Evolutionary conservation across 2,113 vertebrate species (phyloP), one percentile per base, ranked within the genome.

Genomic region (Vicugna pacos): DNA sequence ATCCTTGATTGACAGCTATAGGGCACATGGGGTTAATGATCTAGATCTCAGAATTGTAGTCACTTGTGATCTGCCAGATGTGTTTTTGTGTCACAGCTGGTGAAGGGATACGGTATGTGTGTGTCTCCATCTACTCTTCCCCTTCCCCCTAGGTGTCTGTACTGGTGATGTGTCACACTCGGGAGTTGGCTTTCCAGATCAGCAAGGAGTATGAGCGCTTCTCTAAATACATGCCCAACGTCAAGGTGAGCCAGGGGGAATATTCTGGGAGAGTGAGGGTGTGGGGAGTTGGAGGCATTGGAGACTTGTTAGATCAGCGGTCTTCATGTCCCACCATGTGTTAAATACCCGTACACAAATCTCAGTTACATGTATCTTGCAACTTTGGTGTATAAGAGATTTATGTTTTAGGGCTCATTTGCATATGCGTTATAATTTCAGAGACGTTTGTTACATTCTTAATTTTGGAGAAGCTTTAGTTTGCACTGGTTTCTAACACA

Each of bases 141-240:
- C 26, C 13, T 6, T 2, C 6, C 14, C 42, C 50, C 11, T 79
- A 99, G 99, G 99, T 99, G 35, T 99, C 99, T 20, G 99, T 99
- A 58, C 97, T 99, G 98, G 99, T 99, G 87, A 99, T 99, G 99
- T 99, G 99, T 95, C 99, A 99, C 93, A 99, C 98, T n/a, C 97
- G 99, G 96, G 99, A 99, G 89, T 89, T 99, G 97, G 99, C 99
- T 17, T 99, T 99, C 96, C 99, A 99, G 97, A 99, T 99, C 97
- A 99, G 99, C 98, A 99, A 99, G 91, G 99, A 99, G 83, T 99
- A 99, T 20, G 99, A 99, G 88, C 98, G 99, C n/a, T 99, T 99
- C 97, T 99, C 99, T 81, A 99, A 99, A 73, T 99, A 99, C 97
- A 99, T 99, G 99, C 98, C 99, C 32, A 98, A 98, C 38, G 98